Conservation (phyloP, 2,113 vertebrate genomes). For the Grus americana region DNA sequence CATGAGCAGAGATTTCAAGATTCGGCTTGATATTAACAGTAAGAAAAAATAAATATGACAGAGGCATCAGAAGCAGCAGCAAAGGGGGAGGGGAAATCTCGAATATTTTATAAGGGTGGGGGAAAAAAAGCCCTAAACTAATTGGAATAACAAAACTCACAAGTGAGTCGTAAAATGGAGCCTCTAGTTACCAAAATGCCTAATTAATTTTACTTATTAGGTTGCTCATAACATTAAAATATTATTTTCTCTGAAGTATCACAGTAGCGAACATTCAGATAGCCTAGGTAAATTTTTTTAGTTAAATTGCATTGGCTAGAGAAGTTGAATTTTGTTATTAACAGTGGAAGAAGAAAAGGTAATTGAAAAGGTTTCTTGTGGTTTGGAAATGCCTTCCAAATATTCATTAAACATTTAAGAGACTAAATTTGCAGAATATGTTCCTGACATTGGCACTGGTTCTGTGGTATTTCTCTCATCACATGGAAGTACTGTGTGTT, state of each 20-base stretch:
- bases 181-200: constrained; percentile 12
- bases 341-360: constrained; percentile 41
- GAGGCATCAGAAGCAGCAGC: not conserved
- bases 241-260: constrained; percentile 11
- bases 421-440: constrained; percentile 85
- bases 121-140: not conserved
- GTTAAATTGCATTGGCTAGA: constrained; percentile 24
- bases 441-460: constrained; percentile 80
- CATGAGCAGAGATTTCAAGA: not conserved
- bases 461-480: constrained; percentile 82
- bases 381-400: constrained; percentile 80
- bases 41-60: not conserved
- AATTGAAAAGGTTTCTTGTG: constrained; percentile 75
- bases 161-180: constrained; percentile 9
- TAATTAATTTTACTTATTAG: constrained; percentile 23
- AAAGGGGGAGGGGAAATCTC: not conserved
- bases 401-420: constrained; percentile 85
- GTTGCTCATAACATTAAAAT: constrained; percentile 34
- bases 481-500: constrained; percentile 85
- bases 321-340: constrained; percentile 45
- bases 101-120: not conserved
- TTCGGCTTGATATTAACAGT: not conserved
- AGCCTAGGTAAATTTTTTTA: not conserved
- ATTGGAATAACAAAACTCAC: not conserved
- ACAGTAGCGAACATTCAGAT: not conserved